A percentile compares a stretch with the other conserved stretches of the same genome.
phyloP scores from a whole-genome alignment of 2,888 invertebrate species.

The Sycophila texana region DNA sequence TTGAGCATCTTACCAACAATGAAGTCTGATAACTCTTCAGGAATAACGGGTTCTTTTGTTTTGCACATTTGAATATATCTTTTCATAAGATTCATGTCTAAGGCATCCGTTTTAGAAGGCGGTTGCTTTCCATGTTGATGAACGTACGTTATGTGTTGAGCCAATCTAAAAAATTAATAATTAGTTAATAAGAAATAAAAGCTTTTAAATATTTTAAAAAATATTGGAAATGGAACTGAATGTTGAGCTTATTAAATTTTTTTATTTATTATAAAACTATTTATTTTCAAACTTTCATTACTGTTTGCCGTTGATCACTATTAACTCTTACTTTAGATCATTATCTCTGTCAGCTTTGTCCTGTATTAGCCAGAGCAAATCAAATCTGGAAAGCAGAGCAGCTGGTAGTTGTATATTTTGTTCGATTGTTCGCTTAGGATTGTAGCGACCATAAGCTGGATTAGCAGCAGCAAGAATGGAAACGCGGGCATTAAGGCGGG shows the following conservation, averaged over 20 bases:
- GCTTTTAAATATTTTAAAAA: too few relatives aligned
- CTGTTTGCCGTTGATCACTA: too few relatives aligned
- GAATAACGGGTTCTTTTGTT: constrained; percentile 90
- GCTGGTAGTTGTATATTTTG: constrained; percentile 99
- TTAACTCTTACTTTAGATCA: constrained; percentile 78
- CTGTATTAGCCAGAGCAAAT: constrained; percentile 96
- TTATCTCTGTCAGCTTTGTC: constrained; percentile 83
- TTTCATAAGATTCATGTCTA: constrained; percentile 95
- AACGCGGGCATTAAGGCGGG: constrained; percentile 96
- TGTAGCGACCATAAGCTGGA: constrained; percentile 98
- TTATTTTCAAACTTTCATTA: too few relatives aligned
- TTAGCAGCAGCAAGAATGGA: constrained; percentile 99
- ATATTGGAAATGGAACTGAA: background rate
- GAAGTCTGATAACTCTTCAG: constrained; percentile 90
- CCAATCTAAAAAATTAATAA: constrained; percentile 79
- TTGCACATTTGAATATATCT: constrained; percentile 95
- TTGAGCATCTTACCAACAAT: constrained; percentile 81
- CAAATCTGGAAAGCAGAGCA: constrained; percentile 96
- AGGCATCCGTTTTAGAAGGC: constrained; percentile 82
- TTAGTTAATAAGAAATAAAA: too few relatives aligned
- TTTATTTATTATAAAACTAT: too few relatives aligned
- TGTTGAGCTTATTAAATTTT: background rate
- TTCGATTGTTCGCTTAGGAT: constrained; percentile 94
- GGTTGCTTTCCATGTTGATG: constrained; percentile 95
- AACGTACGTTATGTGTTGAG: constrained; percentile 98